These are phyloP conservation scores for Garra rufa DNA, from an alignment of 2,113 vertebrate species.

Conservation along the genomic window DNA sequence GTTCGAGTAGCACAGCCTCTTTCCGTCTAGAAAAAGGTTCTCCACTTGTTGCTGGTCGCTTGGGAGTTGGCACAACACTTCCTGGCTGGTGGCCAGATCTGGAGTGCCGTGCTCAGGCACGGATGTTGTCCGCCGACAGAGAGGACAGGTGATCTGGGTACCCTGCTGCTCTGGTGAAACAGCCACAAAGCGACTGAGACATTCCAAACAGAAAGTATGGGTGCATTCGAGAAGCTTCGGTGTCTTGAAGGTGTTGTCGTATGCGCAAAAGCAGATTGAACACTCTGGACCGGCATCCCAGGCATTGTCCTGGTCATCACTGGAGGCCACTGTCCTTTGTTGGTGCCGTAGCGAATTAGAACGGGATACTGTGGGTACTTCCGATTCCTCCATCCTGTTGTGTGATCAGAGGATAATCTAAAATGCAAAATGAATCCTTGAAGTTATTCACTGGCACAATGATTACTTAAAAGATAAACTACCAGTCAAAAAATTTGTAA, in stretches of 20 bases:
- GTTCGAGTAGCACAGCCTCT: constrained; percentile 78
- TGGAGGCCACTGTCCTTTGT: constrained; percentile 61
- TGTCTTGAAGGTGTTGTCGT: constrained; percentile 94
- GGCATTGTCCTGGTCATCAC: constrained; percentile 63
- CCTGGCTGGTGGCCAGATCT: constrained; percentile 75
- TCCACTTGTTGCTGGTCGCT: constrained; percentile 74
- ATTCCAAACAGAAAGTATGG: constrained; percentile 95
- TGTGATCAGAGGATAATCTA: constrained; percentile 16
- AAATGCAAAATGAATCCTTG: background rate
- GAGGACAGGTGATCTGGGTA: constrained; percentile 79
- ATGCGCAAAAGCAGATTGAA: constrained; percentile 92
- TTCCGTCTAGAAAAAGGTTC: constrained; percentile 81
- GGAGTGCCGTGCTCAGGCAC: constrained; percentile 78
- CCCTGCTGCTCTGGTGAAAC: constrained; percentile 68
- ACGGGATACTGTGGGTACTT: background rate
- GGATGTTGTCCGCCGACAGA: constrained; percentile 80
- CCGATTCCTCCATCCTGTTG: constrained; percentile 38
- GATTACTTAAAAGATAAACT: background rate
- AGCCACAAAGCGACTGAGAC: constrained; percentile 86
- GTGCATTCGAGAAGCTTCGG: constrained; percentile 90
- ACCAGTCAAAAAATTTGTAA: no score
- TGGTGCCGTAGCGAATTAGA: constrained; percentile 60
- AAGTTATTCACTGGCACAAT: background rate
- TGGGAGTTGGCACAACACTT: constrained; percentile 78
- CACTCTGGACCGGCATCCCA: constrained; percentile 78